Base-by-base conservation (phyloP, 1,140 invertebrate genomes). In the Heliconius congener region DNA sequence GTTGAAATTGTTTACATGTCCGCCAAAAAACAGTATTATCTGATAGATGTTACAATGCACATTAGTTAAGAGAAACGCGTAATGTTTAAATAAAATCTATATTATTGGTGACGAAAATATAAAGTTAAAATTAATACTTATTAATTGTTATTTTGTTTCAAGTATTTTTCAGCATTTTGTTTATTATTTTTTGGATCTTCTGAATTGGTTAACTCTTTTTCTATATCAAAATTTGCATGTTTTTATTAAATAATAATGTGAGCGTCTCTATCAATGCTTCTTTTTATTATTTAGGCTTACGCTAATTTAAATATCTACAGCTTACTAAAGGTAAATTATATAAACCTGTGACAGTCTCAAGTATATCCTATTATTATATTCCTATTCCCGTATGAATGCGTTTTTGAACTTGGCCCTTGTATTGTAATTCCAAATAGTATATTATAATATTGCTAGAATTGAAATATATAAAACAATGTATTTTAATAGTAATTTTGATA, bases 241-340 rank as follows among this genome's bases (percentile, higher is more conserved):
- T 70, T 83, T 74, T 66, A 66, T 16, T 66, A 30, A 30, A 66
- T 66, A 79, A 79, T 81, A 82, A 79, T 88, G 82, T 87, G 85
- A 84, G 82, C 86, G 86, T 85, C 78, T 85, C 78, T 85, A 75
- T 84, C 83, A 82, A 80, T 77, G 92, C 92, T 94, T 94, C 80
- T 93, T 93, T 84, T 90, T 89, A 91, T 93, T 86, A 91, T 94
- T 93, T 92, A 92, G 88, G 91, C 92, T 94, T 93, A 85, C 50
- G 92, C 91, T 91, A 84, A 88, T 70, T 78, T 84, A 77, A 16
- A 66, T 66, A 66, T n/a, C 27, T 66, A 66, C 27, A 66, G 60
- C 60, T 30, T 66, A 30, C 60, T 66, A 13, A 66, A 66, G 60
- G 60, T 66, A 66, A 66, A 66, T 60, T 60, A 60, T 60, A 19